Evolutionary conservation across 1,140 invertebrate genomes (phyloP).

Genomic region (Halotydeus destructor): DNA sequence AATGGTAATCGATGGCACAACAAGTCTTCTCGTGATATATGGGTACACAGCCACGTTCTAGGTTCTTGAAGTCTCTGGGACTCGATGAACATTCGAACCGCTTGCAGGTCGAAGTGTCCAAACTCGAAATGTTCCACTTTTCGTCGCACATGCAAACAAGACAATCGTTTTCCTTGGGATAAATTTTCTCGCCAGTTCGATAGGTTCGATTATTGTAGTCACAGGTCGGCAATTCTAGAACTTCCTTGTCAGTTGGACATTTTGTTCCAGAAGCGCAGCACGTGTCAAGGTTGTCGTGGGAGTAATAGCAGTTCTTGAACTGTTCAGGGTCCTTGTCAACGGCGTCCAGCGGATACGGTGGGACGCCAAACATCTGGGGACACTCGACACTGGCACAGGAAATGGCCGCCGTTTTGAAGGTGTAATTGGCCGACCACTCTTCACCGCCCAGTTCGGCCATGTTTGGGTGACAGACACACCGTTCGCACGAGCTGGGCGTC

Average conservation of each 20-base stretch:
- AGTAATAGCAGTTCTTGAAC: neutral
- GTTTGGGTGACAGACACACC: too few species aligned
- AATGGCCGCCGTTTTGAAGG: too few species aligned
- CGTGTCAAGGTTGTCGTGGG: neutral
- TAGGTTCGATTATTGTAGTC: conserved; percentile 12
- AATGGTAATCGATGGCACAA: conserved; percentile 19
- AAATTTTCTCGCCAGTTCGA: conserved; percentile 15
- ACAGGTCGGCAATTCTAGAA: too few species aligned
- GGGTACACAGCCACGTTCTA: conserved; percentile 13
- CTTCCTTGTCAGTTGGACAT: too few species aligned
- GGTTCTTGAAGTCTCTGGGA: neutral
- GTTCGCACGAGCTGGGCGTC: too few species aligned
- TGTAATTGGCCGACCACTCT: too few species aligned
- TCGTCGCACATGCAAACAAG: conserved; percentile 14
- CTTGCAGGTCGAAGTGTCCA: conserved; percentile 9
- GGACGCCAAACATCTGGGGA: neutral
- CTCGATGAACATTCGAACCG: conserved; percentile 11
- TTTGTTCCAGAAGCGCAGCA: too few species aligned
- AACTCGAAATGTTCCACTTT: conserved; percentile 12
- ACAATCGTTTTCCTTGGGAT: conserved; percentile 15
- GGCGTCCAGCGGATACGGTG: neutral
- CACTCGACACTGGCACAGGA: neutral
- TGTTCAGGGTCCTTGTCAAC: neutral
- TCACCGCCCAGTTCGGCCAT: too few species aligned
- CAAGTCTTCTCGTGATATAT: conserved; percentile 17